Evolutionary conservation across 2,113 vertebrate species (phyloP), one percentile per base, ranked within the genome.

Genomic region (Phocoena sinus): DNA sequence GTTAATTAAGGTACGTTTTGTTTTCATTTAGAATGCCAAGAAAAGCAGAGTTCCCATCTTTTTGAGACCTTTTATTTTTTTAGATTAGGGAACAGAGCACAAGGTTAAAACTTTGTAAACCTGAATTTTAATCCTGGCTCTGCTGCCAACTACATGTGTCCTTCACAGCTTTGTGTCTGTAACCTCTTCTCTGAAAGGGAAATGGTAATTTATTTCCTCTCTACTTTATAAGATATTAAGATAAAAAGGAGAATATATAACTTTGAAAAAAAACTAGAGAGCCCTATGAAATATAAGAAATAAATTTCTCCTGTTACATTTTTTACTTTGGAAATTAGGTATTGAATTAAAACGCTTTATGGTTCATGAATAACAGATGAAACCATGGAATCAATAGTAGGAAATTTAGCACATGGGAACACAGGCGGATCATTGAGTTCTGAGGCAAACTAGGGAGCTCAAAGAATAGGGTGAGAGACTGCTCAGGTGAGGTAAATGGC

Each of bases 271-370:
- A 58, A 50, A 8, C 14, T 68, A 89, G n/a, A 82, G 26, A 94
- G 33, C 50, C 70, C 60, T 89, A 73, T 70, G 56, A 89, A 89
- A 90, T 79, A 44, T 6, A 63, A 95, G 68, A 76, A 91, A 85
- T 63, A 94, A 47, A 56, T 76, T 82, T 94, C n/a, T 83, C 38
- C 36, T 28, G 23, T 94, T 47, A 56, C 9, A 20, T 79, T 36
- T 97, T 96, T 93, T 67, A 53, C 91, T 88, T 85, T 92, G 60
- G 65, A 65, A 92, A 85, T 83, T 89, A 89, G 28, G 4, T 62
- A 23, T 76, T 79, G 81, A 87, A 80, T 82, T 89, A 95, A 92
- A 94, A 85, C 91, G 10, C 21, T 60, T 80, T 71, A 1, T 91
- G 31, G 60, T 63, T 95, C n/a, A 65, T 28, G 41, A 92, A 63